Evolutionary conservation across 2,888 invertebrate species (phyloP), one percentile per base, ranked within the genome.

Genomic region (Mesorhabditis spiculigera): DNA sequence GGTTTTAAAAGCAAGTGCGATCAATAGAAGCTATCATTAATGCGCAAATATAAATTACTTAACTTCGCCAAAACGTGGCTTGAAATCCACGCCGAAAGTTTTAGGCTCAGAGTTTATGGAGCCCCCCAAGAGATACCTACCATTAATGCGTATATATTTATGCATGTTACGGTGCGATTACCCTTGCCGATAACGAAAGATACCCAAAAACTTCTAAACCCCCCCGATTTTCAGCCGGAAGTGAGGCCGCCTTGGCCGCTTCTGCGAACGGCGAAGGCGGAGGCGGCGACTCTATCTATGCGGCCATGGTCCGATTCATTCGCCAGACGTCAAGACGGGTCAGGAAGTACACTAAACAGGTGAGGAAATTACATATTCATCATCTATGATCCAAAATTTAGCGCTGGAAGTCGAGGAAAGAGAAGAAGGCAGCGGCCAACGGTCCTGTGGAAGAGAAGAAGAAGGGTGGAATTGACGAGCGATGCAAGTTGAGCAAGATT

Each of bases 231-330:
- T 64, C 41, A 75, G 75, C 76, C 66, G 76, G 75, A 8, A 74
- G 75, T 68, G 76, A 78, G 65, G 70, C 71, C 28, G 78, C 75
- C 43, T 13, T 50, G 10, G 68, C 75, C 5, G 73, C 76, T 16
- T 83, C 83, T 3, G 79, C 79, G 5, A 79, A 77, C 69, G 83
- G 80, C 62, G 78, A 77, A 41, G 82, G 79, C 62, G 78, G 78
- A 41, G 82, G 79, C 41, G 80, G 76, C 10, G 86, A 86, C 73
- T 78, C 82, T 42, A 85, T 86, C 41, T 99, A 99, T 88, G 93
- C 94, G 50, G 96, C 97, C 89, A 94, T 98, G 71, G 93, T 99
- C 77, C 96, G 96, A 88, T 95, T 96, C 86, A 91, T 97, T 64
- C 95, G 93, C 0, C 96, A 97, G 88, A 89, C 95, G 74, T 94